Evolutionary conservation across 2,113 vertebrate species (phyloP), one percentile per base, ranked within the genome.

Genomic region (Chaetura pelagica): DNA sequence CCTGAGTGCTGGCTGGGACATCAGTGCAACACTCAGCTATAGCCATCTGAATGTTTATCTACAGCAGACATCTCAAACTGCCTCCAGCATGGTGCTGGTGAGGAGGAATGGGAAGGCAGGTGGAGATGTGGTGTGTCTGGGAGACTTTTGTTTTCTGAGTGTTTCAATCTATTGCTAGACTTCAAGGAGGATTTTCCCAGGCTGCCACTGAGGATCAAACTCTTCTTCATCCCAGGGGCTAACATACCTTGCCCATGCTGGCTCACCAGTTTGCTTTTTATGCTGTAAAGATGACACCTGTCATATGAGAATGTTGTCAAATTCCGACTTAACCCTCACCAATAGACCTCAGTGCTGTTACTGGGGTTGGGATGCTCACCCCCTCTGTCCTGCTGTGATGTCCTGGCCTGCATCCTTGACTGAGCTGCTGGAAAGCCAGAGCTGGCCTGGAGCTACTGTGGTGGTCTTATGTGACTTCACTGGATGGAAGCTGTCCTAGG

Each of bases 211-310:
- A 62, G 40, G 17, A n/a, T 79, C n/a, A 69, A 61, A 77, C 23
- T 67, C 21, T 42, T 30, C 29, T 89, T 21, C 11, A 29, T 80
- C 15, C 21, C 27, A 6, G 30, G 10, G 2, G 69, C 59, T 84
- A 22, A 42, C 46, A 18, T 1, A 0, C 0, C 1, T 30, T 68
- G 35, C 12, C 8, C 0, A 0, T 48, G 5, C 44, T 89, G 62
- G 8, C 22, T 90, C 55, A 35, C 20, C 40, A 15, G 1, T 90
- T 92, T 90, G 18, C n/a, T 15, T 72, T 82, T 76, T 68, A 40
- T 2, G 3, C 32, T 3, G 3, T 14, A 13, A 76, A 74, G 49
- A 15, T 58, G 10, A 5, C 3, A 0, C 8, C 38, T 62, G 59
- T 83, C 14, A 3, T 38, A 24, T 0, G 5, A 77, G 51, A n/a